phyloP scores from a whole-genome alignment of 1,140 invertebrate species.

The Eciton burchellii region DNA sequence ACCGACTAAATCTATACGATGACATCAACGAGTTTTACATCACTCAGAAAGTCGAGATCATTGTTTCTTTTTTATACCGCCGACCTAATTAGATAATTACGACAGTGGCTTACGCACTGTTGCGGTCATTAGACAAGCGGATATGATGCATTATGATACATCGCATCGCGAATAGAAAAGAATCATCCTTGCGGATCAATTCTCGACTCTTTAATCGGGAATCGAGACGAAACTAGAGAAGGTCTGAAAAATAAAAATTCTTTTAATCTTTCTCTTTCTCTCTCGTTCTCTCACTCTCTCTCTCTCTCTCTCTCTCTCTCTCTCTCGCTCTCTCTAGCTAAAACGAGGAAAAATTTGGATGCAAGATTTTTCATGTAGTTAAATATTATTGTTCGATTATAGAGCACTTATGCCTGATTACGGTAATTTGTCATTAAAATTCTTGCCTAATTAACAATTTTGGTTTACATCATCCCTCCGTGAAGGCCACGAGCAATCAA shows the following conservation, averaged over 20 bases:
- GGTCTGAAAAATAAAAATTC: not conserved
- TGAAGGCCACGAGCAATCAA: not conserved
- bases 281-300: too few species aligned
- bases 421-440: too few species aligned
- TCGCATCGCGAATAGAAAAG: not conserved
- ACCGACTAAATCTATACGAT: not conserved
- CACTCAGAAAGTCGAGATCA: slow-evolving; percentile 30
- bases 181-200: not conserved
- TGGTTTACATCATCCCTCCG: not conserved
- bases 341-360: too few species aligned
- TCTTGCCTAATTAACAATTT: not conserved
- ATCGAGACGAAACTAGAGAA: not conserved
- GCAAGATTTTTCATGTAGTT: too few species aligned
- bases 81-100: slow-evolving; percentile 70
- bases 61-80: slow-evolving; percentile 52
- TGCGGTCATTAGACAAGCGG: slow-evolving; percentile 19
- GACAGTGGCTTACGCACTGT: slow-evolving; percentile 46
- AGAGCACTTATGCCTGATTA: too few species aligned
- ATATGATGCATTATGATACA: slow-evolving; percentile 46
- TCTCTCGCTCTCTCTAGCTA: too few species aligned
- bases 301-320: too few species aligned
- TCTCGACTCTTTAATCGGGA: not conserved
- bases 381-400: too few species aligned
- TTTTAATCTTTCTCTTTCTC: too few species aligned
- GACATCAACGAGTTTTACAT: slow-evolving; percentile 61